Evolutionary conservation across 2,113 vertebrate species (phyloP), one percentile per base, ranked within the genome.

Genomic region (Calyptommatus sinebrachiatus): DNA sequence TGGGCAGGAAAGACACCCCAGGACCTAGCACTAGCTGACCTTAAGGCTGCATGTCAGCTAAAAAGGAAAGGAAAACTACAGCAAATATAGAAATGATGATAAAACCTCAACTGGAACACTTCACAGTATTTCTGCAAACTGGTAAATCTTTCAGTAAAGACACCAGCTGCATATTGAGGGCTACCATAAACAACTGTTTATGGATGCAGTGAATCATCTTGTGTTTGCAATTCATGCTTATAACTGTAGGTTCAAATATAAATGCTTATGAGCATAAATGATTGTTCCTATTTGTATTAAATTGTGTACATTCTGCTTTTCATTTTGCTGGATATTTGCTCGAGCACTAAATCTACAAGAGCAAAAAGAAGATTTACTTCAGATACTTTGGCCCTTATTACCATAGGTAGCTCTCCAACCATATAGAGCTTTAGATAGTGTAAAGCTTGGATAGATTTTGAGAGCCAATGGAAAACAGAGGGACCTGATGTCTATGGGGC

Each of bases 1-100:
- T 41, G 48, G 66, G 35, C 53, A 11, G 21, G 57, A 78, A 48
- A 65, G 78, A 75, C 6, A 0, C 35, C 77, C 73, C 1, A 4
- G 65, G 71, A 83, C 69, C 66, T 65, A 76, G 70, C 71, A 69
- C 50, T 86, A 66, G 72, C 48, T 77, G 69, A 80, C 60, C 77
- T 84, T 50, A 79, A 79, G 84, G 57, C 62, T 71, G 86, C 77
- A 85, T 9, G 73, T 46, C 77, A 84, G 66, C 74, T 85, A 76
- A 84, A 69, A 81, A 81, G 85, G 71, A 86, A 88, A 82, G 84
- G 85, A 90, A 90, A 91, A 87, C 74, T 80, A 91, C 85, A 72
- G 28, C 76, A 62, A 65, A 22, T 67, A 7, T 21, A 31, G 21
- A 24, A 69, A 5, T 12, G 22, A 62, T 71, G 67, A 8, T 21